Percentiles rank a stretch among this genome's conserved stretches.
Conservation (phyloP, 2,113 vertebrate genomes). For the Apodemus speciosus region DNA sequence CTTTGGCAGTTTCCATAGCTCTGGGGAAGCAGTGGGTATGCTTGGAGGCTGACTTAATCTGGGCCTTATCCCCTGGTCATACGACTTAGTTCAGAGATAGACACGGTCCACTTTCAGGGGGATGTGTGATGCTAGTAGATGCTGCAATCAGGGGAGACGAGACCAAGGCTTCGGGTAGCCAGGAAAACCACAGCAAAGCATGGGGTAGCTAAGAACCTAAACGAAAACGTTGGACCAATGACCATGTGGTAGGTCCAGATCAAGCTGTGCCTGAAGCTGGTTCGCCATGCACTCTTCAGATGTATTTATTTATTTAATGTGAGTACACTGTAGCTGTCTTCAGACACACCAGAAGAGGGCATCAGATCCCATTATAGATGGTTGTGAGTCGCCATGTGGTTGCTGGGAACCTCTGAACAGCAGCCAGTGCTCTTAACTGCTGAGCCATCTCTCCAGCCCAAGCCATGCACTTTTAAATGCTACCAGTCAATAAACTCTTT, state of each 20-base stretch:
- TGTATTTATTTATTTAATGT: no score
- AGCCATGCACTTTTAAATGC: not conserved
- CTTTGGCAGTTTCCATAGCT: not conserved
- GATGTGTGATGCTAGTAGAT: not conserved
- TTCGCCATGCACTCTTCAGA: not conserved
- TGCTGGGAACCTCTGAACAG: no score
- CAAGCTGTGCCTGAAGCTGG: not conserved
- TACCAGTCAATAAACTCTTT: not conserved
- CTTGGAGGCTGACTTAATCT: not conserved
- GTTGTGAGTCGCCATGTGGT: not conserved
- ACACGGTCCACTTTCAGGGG: not conserved
- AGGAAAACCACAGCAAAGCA: not conserved
- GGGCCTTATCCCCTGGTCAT: not conserved
- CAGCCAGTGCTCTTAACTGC: no score
- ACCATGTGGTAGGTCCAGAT: not conserved
- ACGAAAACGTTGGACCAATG: not conserved
- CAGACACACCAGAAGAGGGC: no score
- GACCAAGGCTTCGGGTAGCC: not conserved
- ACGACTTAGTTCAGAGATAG: not conserved
- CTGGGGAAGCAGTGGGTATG: no score
- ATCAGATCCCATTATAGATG: no score
- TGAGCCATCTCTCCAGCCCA: no score
- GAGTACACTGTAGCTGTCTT: no score
- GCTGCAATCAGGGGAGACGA: not conserved
- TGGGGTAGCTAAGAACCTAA: not conserved